These are phyloP conservation scores for Bovichtus diacanthus DNA, from an alignment of 2,797 vertebrate species.

Conservation along the genomic window DNA sequence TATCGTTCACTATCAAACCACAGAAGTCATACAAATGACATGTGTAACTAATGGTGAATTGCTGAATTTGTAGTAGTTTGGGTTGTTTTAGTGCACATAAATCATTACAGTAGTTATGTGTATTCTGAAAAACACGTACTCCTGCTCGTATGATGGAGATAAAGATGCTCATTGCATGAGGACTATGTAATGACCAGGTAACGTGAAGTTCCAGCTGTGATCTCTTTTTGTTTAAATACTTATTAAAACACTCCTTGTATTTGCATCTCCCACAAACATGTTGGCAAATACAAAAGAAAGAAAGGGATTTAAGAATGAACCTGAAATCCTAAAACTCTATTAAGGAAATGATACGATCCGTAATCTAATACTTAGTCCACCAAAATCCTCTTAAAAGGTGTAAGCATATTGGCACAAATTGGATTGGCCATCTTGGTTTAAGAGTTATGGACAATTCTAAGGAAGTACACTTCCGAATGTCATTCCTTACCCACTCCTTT, in stretches of 20 bases:
- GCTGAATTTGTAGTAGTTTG: neutral
- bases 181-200: neutral
- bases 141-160: neutral
- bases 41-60: neutral
- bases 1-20: neutral
- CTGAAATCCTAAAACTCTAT: neutral
- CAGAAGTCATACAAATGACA: neutral
- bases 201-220: neutral
- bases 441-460: neutral
- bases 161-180: neutral
- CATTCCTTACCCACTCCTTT: conserved; percentile 23
- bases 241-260: neutral
- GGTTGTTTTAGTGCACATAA: neutral
- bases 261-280: neutral
- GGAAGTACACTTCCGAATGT: neutral
- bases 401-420: neutral
- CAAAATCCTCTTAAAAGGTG: neutral
- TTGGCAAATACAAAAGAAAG: neutral
- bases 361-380: neutral
- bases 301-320: neutral
- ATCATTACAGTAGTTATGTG: neutral
- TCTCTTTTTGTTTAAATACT: neutral
- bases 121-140: neutral
- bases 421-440: neutral
- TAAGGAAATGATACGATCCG: neutral